These are phyloP conservation scores for Nipponacmea schrenckii DNA, from an alignment of 2,888 invertebrate species.

Conservation along the genomic window DNA sequence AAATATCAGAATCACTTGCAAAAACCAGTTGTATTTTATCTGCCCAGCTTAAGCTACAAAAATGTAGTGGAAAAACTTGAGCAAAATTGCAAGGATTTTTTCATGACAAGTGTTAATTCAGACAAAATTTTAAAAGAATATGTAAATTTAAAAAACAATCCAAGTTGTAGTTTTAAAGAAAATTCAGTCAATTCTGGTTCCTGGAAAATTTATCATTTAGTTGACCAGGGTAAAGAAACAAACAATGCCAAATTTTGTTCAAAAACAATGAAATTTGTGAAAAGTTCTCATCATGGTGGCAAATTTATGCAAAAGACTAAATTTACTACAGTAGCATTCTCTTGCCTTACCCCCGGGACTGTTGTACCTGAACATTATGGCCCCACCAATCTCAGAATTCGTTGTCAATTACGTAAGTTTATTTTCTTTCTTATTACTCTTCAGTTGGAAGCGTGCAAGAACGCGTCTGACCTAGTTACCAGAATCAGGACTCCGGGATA, in stretches of 20 bases:
- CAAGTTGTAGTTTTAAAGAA: too few relatives aligned
- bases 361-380: slow-evolving; percentile 59
- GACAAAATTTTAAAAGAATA: too few relatives aligned
- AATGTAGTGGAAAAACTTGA: too few relatives aligned
- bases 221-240: slow-evolving; percentile 57
- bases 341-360: slow-evolving; percentile 60
- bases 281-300: slow-evolving; percentile 28
- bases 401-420: slow-evolving; percentile 61
- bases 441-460: too few relatives aligned
- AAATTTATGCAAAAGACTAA: slow-evolving; percentile 53
- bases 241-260: slow-evolving; percentile 52
- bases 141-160: too few relatives aligned
- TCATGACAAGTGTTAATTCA: too few relatives aligned
- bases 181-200: slow-evolving; percentile 7
- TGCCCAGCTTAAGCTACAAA: too few relatives aligned
- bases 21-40: too few relatives aligned
- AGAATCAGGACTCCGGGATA: too few relatives aligned
- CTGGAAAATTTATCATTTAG: slow-evolving; percentile 56
- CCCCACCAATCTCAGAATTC: slow-evolving; percentile 60
- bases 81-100: too few relatives aligned
- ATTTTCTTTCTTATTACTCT: not conserved
- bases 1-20: too few relatives aligned
- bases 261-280: slow-evolving; percentile 45
- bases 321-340: slow-evolving; percentile 65
- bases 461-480: not conserved